These are phyloP conservation scores for Poecilia latipinna DNA, from an alignment of 2,113 vertebrate genomes.

Conservation along the genomic window DNA sequence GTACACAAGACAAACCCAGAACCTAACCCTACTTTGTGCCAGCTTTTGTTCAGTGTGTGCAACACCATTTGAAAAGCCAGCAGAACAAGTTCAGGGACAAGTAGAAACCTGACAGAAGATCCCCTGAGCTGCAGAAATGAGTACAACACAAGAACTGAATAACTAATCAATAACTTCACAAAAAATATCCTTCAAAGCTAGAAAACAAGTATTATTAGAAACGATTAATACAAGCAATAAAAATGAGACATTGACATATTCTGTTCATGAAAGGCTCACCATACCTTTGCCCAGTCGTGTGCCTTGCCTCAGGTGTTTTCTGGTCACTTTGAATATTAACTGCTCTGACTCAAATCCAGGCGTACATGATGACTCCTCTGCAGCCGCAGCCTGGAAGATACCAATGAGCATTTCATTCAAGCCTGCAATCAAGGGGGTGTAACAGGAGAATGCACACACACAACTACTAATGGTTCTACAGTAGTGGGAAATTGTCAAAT, in stretches of 20 bases:
- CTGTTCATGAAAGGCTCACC: background rate
- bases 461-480: background rate
- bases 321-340: slow-evolving; percentile 59
- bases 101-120: slow-evolving; percentile 15
- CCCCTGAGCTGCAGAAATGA: slow-evolving; percentile 2
- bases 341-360: slow-evolving; percentile 65
- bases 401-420: background rate
- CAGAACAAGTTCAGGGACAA: slow-evolving; percentile 43
- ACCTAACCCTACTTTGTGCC: background rate
- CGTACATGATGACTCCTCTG: slow-evolving; percentile 58
- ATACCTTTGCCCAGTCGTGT: slow-evolving; percentile 74
- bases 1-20: background rate
- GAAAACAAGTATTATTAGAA: no score
- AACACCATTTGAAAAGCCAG: slow-evolving; percentile 5
- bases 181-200: background rate
- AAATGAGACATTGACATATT: background rate
- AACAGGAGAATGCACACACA: background rate
- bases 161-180: background rate
- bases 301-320: slow-evolving; percentile 19
- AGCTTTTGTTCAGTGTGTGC: background rate
- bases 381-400: slow-evolving; percentile 38
- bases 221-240: background rate
- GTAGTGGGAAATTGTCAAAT: no score
- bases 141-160: slow-evolving; percentile 29
- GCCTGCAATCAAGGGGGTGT: background rate